Percentiles rank a stretch among this genome's conserved stretches.
These are phyloP conservation scores for Picathartes gymnocephalus DNA, from an alignment of 2,113 vertebrate genomes.

Conservation along the genomic window DNA sequence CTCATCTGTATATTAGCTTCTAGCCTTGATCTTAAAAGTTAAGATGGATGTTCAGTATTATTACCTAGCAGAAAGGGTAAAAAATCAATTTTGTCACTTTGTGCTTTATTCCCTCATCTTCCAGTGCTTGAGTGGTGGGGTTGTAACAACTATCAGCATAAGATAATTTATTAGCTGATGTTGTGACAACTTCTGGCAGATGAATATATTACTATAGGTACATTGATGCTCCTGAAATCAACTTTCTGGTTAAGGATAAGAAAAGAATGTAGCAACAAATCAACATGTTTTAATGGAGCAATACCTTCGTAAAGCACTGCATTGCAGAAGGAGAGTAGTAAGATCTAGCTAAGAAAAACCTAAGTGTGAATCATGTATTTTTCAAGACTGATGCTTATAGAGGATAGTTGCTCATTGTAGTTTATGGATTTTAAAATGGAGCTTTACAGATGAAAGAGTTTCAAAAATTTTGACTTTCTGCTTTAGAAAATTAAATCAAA, in stretches of 20 bases:
- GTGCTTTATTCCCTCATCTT: slow-evolving; percentile 23
- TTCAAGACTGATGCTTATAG: not conserved
- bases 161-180: slow-evolving; percentile 36
- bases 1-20: slow-evolving; percentile 42
- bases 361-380: not conserved
- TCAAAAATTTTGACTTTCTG: not conserved
- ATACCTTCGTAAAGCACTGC: not conserved
- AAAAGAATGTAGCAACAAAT: not conserved
- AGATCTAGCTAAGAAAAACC: not conserved
- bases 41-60: slow-evolving; percentile 67
- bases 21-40: slow-evolving; percentile 67
- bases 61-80: slow-evolving; percentile 52
- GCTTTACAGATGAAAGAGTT: not conserved
- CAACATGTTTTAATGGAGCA: slow-evolving; percentile 1
- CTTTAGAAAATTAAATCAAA: not conserved
- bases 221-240: not conserved
- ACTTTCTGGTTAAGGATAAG: not conserved
- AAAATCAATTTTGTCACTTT: slow-evolving; percentile 67
- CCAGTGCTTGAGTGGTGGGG: not conserved
- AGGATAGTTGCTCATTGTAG: not conserved
- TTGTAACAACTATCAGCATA: not conserved
- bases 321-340: not conserved
- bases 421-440: not conserved
- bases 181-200: slow-evolving; percentile 11
- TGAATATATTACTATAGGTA: not conserved